Evolutionary conservation across 2,797 vertebrate species (phyloP), one percentile per base, ranked within the genome.

Genomic region (Zalophus californianus): DNA sequence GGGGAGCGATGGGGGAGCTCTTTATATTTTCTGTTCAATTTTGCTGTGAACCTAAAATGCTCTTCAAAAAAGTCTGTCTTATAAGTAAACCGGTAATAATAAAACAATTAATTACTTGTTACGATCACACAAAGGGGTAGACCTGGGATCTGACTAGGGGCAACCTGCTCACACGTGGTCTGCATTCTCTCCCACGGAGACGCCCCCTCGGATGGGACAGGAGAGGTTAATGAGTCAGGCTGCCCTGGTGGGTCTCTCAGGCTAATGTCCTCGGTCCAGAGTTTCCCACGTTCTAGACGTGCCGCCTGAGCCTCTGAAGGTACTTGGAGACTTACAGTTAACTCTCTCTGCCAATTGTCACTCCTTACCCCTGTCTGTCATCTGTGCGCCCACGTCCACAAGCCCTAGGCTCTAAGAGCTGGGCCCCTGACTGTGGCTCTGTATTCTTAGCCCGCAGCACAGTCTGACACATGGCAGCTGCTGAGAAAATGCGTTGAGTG

Each of bases 41-140:
- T 83, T 83, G 60, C 78, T 60, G 13, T 50, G 27, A 77, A 44
- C 58, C 38, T 90, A 79, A 96, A 90, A 79, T 56, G 23, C 44
- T 85, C 72, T 25, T 41, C 44, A 15, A 10, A 20, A 29, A 75
- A 8, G 13, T 60, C 64, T 68, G 35, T 23, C 48, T 41, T 64
- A 86, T 35, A 44, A 66, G n/a, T 44, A 50, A 50, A 60, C 44
- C 56, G 15, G 83, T 77, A 25, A 29, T 2, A 80, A 52, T 32
- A 73, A 52, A 70, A 52, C 72, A 8, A 23, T 20, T 13, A 41
- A 18, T 80, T 52, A 21, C 60, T 86, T 56, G 13, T 38, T 66
- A 35, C 11, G 52, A 66, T 83, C 54, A 23, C n/a, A 77, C 4
- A 80, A 91, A 56, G 15, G 7, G 0, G 48, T 66, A 38, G 75